Evolutionary conservation across 2,888 invertebrate genomes (phyloP).

Genomic region (Isotomurus palustris): DNA sequence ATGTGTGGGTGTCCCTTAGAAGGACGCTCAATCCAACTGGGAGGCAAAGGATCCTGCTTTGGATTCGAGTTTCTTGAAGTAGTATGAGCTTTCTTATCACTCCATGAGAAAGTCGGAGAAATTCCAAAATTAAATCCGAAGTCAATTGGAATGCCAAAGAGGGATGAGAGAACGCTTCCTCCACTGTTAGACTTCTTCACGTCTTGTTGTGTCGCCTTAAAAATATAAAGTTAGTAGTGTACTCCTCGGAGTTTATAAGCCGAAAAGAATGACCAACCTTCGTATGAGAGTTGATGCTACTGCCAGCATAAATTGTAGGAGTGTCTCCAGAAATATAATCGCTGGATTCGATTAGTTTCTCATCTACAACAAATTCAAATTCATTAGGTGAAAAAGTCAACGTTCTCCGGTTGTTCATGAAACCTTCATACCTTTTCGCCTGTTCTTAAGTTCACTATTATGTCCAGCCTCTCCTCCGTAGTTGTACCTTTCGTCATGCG

Average conservation of each 20-base stretch:
- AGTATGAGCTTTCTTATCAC: slow-evolving; percentile 20
- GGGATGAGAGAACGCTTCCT: slow-evolving; percentile 54
- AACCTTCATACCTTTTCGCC: slow-evolving; percentile 19
- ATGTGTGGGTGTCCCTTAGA: slow-evolving; percentile 22
- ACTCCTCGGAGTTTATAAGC: not conserved
- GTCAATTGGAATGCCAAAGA: slow-evolving; percentile 76
- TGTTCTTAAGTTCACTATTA: slow-evolving; percentile 28
- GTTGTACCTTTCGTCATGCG: slow-evolving; percentile 7
- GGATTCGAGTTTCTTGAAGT: slow-evolving; percentile 21
- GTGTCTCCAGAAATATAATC: slow-evolving; percentile 58
- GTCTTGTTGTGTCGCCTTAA: slow-evolving; percentile 33
- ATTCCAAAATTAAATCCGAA: slow-evolving; percentile 54
- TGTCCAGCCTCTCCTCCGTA: slow-evolving; percentile 20
- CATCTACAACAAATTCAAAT: slow-evolving; percentile 23
- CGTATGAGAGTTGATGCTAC: slow-evolving; percentile 31
- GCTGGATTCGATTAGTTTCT: slow-evolving; percentile 39
- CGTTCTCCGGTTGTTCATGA: not conserved
- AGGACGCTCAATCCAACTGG: slow-evolving; percentile 44
- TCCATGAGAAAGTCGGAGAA: slow-evolving; percentile 39
- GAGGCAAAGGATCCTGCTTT: slow-evolving; percentile 42
- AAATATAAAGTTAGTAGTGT: not conserved
- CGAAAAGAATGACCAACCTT: slow-evolving; percentile 13
- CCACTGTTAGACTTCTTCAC: slow-evolving; percentile 23
- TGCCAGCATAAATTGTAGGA: slow-evolving; percentile 59
- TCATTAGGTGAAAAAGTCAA: not conserved